These are phyloP conservation scores for Catharus bicknelli DNA, from an alignment of 2,113 vertebrate species.

Conservation along the genomic window DNA sequence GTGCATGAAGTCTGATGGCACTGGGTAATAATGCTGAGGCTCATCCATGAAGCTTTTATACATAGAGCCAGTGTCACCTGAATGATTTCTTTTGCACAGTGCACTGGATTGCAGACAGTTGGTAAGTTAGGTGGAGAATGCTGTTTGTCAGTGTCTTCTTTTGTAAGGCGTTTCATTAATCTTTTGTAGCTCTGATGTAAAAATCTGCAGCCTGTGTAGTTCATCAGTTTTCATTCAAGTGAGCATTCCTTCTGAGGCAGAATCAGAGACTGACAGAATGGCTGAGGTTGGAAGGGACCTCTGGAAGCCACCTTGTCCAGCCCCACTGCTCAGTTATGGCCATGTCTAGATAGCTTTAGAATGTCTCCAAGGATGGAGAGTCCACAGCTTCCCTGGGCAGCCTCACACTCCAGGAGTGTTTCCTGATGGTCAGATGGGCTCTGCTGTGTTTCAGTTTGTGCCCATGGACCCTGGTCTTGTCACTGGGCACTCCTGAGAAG, in stretches of 20 bases:
- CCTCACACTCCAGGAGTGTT: neutral
- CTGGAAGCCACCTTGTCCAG: neutral
- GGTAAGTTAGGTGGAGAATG: neutral
- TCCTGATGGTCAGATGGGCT: neutral
- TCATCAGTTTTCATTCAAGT: neutral
- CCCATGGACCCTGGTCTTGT: rapidly evolving
- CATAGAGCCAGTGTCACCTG: neutral
- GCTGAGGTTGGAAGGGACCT: neutral
- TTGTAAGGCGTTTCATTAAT: neutral
- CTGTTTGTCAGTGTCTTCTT: neutral
- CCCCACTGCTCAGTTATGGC: too few species aligned
- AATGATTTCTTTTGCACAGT: neutral
- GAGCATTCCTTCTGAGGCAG: neutral
- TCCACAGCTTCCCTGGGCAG: neutral
- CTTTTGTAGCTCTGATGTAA: neutral
- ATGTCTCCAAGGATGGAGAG: neutral
- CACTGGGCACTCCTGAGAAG: neutral
- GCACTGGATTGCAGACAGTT: neutral
- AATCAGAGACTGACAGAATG: neutral
- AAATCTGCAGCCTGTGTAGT: neutral
- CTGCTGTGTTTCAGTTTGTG: neutral
- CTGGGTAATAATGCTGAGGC: neutral
- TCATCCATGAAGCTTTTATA: neutral
- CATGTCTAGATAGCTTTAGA: rapidly evolving
- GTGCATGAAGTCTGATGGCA: neutral